Evolutionary conservation across 30 jellyfish, hydroid and myxozoan genomes (phyloP).

Genomic region (Aurelia sp.): DNA sequence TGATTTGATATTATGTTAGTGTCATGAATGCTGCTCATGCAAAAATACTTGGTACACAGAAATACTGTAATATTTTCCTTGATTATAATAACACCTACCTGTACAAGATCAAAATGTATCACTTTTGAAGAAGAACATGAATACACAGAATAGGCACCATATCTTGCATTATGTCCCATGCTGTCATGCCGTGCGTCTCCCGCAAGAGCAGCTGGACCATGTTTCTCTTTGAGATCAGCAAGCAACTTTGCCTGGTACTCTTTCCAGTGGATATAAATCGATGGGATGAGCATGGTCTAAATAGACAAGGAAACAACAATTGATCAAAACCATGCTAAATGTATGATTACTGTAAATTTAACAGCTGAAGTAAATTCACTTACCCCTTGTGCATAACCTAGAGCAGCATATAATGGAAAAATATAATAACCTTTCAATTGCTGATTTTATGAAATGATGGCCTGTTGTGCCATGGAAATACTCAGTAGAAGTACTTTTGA

Average conservation of each 20-base stretch:
- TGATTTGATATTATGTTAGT: slow-evolving; percentile 11
- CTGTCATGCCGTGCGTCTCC: slow-evolving; percentile 74
- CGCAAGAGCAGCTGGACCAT: slow-evolving; percentile 8
- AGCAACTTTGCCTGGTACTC: slow-evolving; percentile 22
- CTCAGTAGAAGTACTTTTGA: no score
- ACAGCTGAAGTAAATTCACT: no score
- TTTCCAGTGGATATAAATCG: slow-evolving; percentile 41
- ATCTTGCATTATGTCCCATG: slow-evolving; percentile 71
- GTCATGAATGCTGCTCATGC: background rate
- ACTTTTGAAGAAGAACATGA: slow-evolving; percentile 13
- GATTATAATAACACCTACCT: slow-evolving; percentile 13
- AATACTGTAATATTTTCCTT: background rate
- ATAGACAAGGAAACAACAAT: background rate
- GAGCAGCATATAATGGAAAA: no score
- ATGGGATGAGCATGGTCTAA: slow-evolving; percentile 25
- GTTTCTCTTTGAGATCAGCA: background rate
- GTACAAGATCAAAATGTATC: slow-evolving; percentile 40
- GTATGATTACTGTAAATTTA: no score
- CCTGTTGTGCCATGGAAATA: no score
- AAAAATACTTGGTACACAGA: background rate
- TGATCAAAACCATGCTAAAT: no score
- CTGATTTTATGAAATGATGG: no score
- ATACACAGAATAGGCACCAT: slow-evolving; percentile 49
- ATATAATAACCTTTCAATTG: no score
- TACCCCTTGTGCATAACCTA: no score